Evolutionary conservation across 1,140 invertebrate species (phyloP).

Genomic region (Prorops nasuta): DNA sequence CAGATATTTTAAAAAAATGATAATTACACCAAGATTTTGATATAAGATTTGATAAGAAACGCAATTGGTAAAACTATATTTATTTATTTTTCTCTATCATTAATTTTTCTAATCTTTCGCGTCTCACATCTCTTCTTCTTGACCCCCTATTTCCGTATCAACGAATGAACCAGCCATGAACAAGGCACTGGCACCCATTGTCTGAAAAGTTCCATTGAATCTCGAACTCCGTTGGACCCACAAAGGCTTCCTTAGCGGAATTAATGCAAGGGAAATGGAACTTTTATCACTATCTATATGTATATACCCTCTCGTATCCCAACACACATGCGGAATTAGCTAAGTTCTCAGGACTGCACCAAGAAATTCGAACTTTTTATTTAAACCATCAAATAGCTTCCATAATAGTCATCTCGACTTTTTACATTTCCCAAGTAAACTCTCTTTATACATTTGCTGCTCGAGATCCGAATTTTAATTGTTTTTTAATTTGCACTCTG

Average conservation of each 20-base stretch:
- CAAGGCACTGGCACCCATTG: slow-evolving; percentile 29
- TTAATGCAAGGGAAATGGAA: slow-evolving; percentile 36
- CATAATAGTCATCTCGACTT: no score
- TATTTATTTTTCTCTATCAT: not conserved
- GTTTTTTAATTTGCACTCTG: no score
- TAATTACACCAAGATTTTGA: not conserved
- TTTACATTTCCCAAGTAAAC: no score
- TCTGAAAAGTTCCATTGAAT: slow-evolving; percentile 42
- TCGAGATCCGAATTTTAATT: no score
- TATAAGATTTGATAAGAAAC: not conserved
- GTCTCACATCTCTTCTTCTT: slow-evolving; percentile 3
- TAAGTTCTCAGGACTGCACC: no score
- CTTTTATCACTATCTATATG: slow-evolving; percentile 22
- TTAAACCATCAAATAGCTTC: no score
- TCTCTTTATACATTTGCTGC: no score
- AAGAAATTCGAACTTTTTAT: no score
- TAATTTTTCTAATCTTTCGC: no score
- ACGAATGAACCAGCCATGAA: slow-evolving; percentile 19
- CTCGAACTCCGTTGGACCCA: slow-evolving; percentile 22
- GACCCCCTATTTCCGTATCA: slow-evolving; percentile 15
- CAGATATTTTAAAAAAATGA: no score
- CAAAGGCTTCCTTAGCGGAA: slow-evolving; percentile 36
- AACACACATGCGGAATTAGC: slow-evolving; percentile 1
- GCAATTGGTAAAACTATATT: slow-evolving; percentile 8
- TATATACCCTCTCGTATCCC: not conserved